A percentile compares a stretch with the other conserved stretches of the same genome.
These are phyloP conservation scores for Drosophila varians DNA, from an alignment of 1,140 invertebrate species.

Conservation along the genomic window DNA sequence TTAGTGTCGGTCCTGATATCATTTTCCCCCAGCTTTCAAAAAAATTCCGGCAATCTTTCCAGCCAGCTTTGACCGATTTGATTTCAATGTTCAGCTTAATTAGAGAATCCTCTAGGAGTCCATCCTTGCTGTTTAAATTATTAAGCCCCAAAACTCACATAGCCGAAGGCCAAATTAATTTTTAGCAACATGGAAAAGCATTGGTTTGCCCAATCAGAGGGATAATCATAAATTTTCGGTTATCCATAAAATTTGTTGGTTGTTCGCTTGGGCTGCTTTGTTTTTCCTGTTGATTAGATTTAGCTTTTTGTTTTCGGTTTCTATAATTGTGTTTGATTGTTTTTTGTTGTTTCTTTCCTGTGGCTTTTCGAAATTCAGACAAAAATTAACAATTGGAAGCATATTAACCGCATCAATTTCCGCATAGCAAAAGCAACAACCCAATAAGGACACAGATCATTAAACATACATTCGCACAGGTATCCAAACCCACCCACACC, in stretches of 20 bases:
- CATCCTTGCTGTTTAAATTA: too few relatives aligned
- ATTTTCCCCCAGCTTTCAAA: conserved; percentile 19
- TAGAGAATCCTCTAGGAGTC: background rate
- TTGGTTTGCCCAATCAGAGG: conserved; percentile 22
- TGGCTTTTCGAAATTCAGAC: conserved; percentile 30
- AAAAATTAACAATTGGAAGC: conserved; percentile 72
- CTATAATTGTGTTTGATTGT: background rate
- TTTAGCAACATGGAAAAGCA: background rate
- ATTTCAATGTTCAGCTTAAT: conserved; percentile 20
- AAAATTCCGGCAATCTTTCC: conserved; percentile 3
- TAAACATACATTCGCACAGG: conserved; percentile 54
- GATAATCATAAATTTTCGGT: conserved; percentile 40
- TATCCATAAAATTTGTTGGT: conserved; percentile 47
- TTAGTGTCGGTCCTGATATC: conserved; percentile 24
- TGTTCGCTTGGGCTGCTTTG: conserved; percentile 22
- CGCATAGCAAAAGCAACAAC: conserved; percentile 21
- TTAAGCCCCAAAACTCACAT: too few relatives aligned
- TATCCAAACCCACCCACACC: conserved; percentile 5
- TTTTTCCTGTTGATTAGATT: conserved; percentile 48
- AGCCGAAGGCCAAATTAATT: background rate
- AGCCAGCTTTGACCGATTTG: conserved; percentile 6
- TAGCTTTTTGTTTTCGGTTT: conserved; percentile 39
- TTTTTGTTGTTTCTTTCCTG: background rate
- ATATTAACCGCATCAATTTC: conserved; percentile 77
- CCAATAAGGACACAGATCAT: conserved; percentile 58